These are phyloP conservation scores for Tiaroga cobitis DNA, from an alignment of 2,797 vertebrate genomes.

Conservation along the genomic window DNA sequence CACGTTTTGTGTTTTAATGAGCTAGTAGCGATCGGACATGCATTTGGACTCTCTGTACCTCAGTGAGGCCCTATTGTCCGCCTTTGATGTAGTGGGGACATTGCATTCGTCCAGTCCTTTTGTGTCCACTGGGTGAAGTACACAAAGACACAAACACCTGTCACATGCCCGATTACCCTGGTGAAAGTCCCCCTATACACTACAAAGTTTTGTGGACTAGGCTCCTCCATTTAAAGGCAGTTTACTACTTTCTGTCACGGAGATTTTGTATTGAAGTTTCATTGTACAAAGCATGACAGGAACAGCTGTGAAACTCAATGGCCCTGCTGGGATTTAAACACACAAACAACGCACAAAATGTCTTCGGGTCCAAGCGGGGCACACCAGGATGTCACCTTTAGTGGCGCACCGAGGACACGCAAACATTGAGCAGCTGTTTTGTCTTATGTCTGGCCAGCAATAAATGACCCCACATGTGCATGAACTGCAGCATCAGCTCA, in stretches of 20 bases:
- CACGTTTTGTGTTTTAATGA: conserved; percentile 64
- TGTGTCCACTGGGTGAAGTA: conserved; percentile 44
- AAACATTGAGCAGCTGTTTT: conserved; percentile 82
- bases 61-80: conserved; percentile 60
- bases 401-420: conserved; percentile 71
- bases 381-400: conserved; percentile 70
- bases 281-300: conserved; percentile 66
- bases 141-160: conserved; percentile 55
- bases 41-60: conserved; percentile 62
- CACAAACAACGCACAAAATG: conserved; percentile 78
- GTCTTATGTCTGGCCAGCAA: conserved; percentile 61
- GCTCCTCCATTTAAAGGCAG: background rate
- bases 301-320: conserved; percentile 76
- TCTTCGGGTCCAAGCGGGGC: conserved; percentile 71
- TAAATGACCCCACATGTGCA: conserved; percentile 46
- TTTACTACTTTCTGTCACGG: conserved; percentile 17
- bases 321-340: conserved; percentile 77
- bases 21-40: conserved; percentile 70
- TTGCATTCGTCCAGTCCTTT: conserved; percentile 47
- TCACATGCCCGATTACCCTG: conserved; percentile 55
- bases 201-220: conserved; percentile 58
- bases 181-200: conserved; percentile 46
- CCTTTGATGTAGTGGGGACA: conserved; percentile 56
- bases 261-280: conserved; percentile 65
- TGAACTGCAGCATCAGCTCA: conserved; percentile 20